phyloP scores from a whole-genome alignment of 2,797 vertebrate genomes.

The Erpetoichthys calabaricus region DNA sequence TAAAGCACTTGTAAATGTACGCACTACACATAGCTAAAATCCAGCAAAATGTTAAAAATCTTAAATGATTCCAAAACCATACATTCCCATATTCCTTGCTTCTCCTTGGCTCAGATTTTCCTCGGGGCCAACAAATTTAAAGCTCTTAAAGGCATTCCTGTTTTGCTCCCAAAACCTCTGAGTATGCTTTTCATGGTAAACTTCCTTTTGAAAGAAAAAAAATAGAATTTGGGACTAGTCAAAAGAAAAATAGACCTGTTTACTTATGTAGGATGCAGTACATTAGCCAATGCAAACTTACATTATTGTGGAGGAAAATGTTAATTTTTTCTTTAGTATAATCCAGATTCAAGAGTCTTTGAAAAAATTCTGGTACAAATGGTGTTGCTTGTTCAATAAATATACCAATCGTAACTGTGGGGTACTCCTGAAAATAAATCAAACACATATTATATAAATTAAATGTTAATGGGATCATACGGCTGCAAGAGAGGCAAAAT shows the following conservation, averaged over 20 bases:
- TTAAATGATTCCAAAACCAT: constrained; percentile 23
- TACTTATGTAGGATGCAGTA: no score
- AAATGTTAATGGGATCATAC: no score
- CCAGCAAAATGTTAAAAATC: not conserved
- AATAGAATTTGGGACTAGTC: not conserved
- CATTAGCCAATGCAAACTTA: constrained; percentile 40
- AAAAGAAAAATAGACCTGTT: not conserved
- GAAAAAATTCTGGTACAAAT: constrained; percentile 83
- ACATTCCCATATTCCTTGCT: constrained; percentile 98
- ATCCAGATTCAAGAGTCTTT: constrained; percentile 65
- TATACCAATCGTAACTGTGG: constrained; percentile 70
- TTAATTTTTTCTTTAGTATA: constrained; percentile 77
- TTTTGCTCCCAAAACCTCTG: constrained; percentile 83
- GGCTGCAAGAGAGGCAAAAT: no score
- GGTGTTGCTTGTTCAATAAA: constrained; percentile 94
- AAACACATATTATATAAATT: no score
- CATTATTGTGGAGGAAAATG: constrained; percentile 87
- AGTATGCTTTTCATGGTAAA: constrained; percentile 94
- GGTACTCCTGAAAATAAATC: constrained; percentile 55
- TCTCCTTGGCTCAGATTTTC: constrained; percentile 86
- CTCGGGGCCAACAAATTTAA: constrained; percentile 92
- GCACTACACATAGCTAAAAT: not conserved
- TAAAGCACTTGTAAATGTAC: no score
- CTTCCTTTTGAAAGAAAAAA: constrained; percentile 55
- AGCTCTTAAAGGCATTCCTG: constrained; percentile 57